Base-by-base conservation (phyloP, 2,113 vertebrate species). In the Onychostruthus taczanowskii region DNA sequence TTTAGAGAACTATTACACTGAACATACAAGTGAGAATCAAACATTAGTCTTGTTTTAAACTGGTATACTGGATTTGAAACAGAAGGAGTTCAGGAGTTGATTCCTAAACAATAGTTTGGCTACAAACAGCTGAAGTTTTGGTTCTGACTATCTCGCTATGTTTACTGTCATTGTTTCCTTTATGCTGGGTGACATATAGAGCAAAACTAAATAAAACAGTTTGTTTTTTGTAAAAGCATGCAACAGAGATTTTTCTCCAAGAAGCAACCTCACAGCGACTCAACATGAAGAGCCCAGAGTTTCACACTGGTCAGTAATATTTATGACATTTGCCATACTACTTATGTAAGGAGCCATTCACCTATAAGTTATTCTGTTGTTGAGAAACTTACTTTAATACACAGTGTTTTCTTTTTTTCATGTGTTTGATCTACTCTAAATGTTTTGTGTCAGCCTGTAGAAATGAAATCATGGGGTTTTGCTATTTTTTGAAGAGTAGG, bases 41-140 rank as follows among this genome's bases (percentile, higher is more conserved):
- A 35, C 73, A 83, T 69, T 69, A 95, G 53, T 92, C 44, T 94
- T 95, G 31, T 53, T 93, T 92, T 58, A 84, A 79, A 85, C 68
- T 80, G 58, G 15, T 41, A 22, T 39, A 44, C 28, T 85, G 84
- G 31, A 82, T 87, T 89, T 87, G 59, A 77, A 94, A 79, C 62
- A 89, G 84, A 41, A 87, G 61, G 84, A 81, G 43, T 59, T 76
- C 78, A 89, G 62, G 46, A 89, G 78, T 6, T 93, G 58, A 89
- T 80, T 93, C 5, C 63, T 62, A 55, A 95, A 91, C 81, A 94
- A 94, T 91, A 79, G 89, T 59, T 95, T 94, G 91, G 67, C 91
- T 89, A 78, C 37, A 89, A 85, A 85, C 35, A 79, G 55, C 43
- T 80, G 62, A 43, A 85, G 79, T 82, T 84, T 93, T 9, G 4